phyloP scores from a whole-genome alignment of 2,888 invertebrate species.

The Meloe dianella region DNA sequence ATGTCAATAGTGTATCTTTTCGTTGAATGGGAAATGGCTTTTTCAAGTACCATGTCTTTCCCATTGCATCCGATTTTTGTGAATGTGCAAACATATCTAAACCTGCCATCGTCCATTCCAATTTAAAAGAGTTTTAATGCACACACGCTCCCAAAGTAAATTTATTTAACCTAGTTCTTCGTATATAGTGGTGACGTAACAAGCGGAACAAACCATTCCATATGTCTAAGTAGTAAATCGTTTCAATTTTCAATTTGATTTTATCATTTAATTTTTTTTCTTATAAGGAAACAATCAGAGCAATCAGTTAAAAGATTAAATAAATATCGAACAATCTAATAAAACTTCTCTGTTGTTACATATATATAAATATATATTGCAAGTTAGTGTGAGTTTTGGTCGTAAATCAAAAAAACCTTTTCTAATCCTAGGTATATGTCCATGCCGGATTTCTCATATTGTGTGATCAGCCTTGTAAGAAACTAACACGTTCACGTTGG shows the following conservation, averaged over 20 bases:
- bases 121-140: conserved; percentile 33
- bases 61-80: conserved; percentile 21
- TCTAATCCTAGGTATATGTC: conserved; percentile 29
- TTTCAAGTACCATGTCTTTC: conserved; percentile 28
- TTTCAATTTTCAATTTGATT: neutral
- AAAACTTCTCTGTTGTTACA: neutral
- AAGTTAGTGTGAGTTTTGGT: conserved; percentile 17
- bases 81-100: conserved; percentile 26
- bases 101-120: conserved; percentile 16
- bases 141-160: conserved; percentile 31
- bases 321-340: neutral
- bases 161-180: conserved; percentile 35
- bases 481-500: conserved; percentile 28
- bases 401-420: conserved; percentile 28
- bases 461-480: conserved; percentile 34
- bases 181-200: conserved; percentile 16
- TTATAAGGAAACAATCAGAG: neutral
- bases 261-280: neutral
- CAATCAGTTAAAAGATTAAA: neutral
- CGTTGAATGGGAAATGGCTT: conserved; percentile 21
- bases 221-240: neutral
- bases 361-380: too few relatives aligned
- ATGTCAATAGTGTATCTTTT: conserved; percentile 27
- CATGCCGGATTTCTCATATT: conserved; percentile 29
- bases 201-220: conserved; percentile 4